Evolutionary conservation across 2,888 invertebrate genomes (phyloP).

Genomic region (Antheraea yamamai): DNA sequence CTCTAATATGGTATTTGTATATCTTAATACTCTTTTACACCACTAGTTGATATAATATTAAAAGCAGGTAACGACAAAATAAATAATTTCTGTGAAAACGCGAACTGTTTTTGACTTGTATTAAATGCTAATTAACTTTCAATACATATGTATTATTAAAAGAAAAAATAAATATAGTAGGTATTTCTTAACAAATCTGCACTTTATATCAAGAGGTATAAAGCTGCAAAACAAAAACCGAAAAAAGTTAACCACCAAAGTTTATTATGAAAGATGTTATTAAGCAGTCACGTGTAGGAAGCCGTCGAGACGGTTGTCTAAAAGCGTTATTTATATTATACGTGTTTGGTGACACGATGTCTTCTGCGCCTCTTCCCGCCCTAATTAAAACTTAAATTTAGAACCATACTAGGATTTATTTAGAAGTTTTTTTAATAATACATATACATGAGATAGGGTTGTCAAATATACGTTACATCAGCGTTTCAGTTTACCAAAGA

Average conservation of each 20-base stretch:
- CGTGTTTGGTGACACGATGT: conserved; percentile 59
- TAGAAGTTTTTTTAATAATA: conserved; percentile 40
- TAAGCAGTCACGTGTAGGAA: conserved; percentile 23
- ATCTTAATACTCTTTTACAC: too few relatives aligned
- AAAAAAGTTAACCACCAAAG: neutral
- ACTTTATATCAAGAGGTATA: neutral
- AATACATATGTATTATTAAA: neutral
- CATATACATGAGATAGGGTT: conserved; percentile 8
- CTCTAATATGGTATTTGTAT: too few relatives aligned
- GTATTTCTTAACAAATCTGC: neutral
- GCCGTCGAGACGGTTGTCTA: conserved; percentile 41
- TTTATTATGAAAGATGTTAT: conserved; percentile 14
- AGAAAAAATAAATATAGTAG: neutral
- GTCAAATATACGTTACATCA: neutral
- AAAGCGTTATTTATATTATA: conserved; percentile 69
- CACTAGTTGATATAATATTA: neutral
- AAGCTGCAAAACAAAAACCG: neutral
- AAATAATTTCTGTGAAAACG: too few relatives aligned
- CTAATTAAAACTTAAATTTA: conserved; percentile 73
- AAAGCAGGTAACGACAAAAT: neutral
- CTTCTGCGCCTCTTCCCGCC: conserved; percentile 53
- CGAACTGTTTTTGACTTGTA: neutral
- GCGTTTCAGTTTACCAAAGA: conserved; percentile 9
- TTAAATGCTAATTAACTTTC: neutral
- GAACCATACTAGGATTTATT: conserved; percentile 51